Percentiles rank a stretch among this genome's conserved stretches.
Conservation (phyloP, 35 echinoderm and acorn worm species). For the Patiria miniata region DNA sequence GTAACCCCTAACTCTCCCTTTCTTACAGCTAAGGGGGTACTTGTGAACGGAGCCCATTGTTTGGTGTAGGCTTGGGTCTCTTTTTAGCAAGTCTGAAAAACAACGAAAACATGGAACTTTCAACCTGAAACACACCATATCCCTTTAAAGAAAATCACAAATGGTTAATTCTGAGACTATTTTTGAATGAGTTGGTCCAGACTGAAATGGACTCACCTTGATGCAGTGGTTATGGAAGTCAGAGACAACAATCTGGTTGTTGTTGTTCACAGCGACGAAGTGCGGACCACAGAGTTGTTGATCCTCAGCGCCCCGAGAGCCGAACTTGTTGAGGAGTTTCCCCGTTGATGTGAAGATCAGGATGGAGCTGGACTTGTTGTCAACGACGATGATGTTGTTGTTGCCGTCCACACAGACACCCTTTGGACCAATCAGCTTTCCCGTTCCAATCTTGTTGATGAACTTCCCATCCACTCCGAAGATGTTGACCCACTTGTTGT, state of each 20-base stretch:
- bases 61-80: too few species aligned
- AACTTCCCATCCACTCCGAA: constrained; percentile 90
- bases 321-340: constrained; percentile 95
- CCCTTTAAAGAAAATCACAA: too few species aligned
- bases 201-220: constrained; percentile 57
- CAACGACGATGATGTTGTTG: constrained; percentile 92
- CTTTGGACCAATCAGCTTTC: constrained; percentile 93
- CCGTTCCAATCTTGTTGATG: constrained; percentile 85
- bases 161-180: too few species aligned
- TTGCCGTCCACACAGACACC: constrained; percentile 93
- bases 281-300: constrained; percentile 98
- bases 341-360: constrained; percentile 78
- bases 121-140: too few species aligned
- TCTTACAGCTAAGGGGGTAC: too few species aligned
- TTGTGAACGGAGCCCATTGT: too few species aligned
- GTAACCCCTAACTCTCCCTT: too few species aligned
- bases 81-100: too few species aligned
- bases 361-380: constrained; percentile 92
- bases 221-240: constrained; percentile 99
- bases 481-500: constrained; percentile 92
- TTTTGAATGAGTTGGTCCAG: background rate
- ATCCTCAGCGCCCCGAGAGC: constrained; percentile 85
- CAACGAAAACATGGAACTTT: too few species aligned
- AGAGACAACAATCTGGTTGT: constrained; percentile 89
- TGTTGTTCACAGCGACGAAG: constrained; percentile 81